A percentile compares a stretch with the other conserved stretches of the same genome.
Evolutionary conservation across 2,113 vertebrate genomes (phyloP).

Genomic region (Bothrops jararaca): DNA sequence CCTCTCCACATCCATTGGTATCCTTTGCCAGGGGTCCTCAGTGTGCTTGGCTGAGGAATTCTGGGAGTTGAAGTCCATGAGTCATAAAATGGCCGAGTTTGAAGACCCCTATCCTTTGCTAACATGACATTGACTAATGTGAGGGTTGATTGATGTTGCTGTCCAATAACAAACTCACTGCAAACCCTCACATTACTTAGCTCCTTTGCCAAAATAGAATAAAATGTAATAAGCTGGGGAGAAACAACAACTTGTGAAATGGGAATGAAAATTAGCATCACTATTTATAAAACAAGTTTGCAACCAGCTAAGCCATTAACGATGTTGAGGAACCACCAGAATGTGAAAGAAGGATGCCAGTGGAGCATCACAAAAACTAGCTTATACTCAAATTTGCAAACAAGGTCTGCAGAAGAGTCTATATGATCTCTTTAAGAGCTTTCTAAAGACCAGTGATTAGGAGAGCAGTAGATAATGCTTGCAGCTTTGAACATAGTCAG

Average conservation of each 20-base stretch:
- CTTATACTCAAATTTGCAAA: neutral
- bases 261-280: neutral
- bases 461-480: neutral
- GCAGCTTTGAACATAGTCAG: too few species aligned
- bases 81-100: too few species aligned
- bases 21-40: neutral
- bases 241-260: neutral
- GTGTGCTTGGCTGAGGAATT: too few species aligned
- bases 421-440: neutral
- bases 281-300: neutral
- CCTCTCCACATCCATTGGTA: neutral
- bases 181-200: neutral
- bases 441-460: neutral
- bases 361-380: neutral
- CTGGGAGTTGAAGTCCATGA: too few species aligned
- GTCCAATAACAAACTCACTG: neutral
- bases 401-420: neutral
- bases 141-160: neutral
- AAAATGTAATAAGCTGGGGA: neutral
- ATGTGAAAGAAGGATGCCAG: neutral
- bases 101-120: neutral
- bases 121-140: neutral
- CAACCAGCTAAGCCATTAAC: neutral
- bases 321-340: neutral
- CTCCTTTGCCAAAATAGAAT: neutral